Evolutionary conservation across 2,113 vertebrate genomes (phyloP), one percentile per base, ranked within the genome.

Genomic region (Sphaerodactylus townsendi): DNA sequence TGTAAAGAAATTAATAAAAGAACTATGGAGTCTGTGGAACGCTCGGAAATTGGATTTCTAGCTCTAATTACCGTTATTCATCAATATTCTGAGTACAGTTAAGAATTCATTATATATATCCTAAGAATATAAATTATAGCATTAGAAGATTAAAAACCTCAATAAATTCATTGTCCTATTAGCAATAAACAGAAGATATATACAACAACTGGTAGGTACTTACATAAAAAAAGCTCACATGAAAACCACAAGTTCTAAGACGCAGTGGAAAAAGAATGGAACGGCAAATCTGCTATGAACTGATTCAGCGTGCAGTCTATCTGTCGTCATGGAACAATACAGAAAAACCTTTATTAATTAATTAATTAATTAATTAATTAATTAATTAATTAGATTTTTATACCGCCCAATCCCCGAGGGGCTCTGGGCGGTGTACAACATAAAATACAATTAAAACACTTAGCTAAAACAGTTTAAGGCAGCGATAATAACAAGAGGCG

Each of bases 141-240:
- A 64, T 23, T 50, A 59, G 23, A 56, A 1, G 46, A 84, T 78
- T 79, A 73, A 35, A 0, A 85, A 0, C 2, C 4, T 17, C 56
- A 66, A 81, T 77, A 90, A 84, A 91, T 84, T 68, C 46, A 82
- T 84, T 44, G 83, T 86, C 50, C 7, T 72, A 89, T 85, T 91
- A 83, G 87, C 65, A 92, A 90, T 83, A 30, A 6, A 46, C 4
- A 75, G n/a, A 56, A 8, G 33, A 91, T 86, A 90, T 73, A 89
- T 81, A 90, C 81, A 89, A 81, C 72, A 90, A 91, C 79, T 93
- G 86, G 88, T 77, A 90, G 85, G 80, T 62, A 21, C 28, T 17
- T 44, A n/a, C 19, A 87, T 87, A 48, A 86, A 84, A n/a, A 92
- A 89, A 85, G 23, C 70, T 86, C 41, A 92, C 91, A 93, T 93